phyloP scores from a whole-genome alignment of 2,797 vertebrate species.

The Helicolenus hilgendorfi region DNA sequence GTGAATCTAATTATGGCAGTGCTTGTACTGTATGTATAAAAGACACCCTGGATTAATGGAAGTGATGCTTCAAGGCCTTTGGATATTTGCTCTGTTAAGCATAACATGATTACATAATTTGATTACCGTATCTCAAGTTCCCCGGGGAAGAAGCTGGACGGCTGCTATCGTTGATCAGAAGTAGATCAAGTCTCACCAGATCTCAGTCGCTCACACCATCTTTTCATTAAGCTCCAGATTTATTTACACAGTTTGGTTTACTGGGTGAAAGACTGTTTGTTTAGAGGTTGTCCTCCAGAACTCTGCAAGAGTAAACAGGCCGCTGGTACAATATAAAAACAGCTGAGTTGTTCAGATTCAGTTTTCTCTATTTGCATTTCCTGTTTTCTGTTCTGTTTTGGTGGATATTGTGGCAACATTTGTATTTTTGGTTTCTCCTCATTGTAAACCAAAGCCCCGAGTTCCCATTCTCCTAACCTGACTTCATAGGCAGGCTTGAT shows the following conservation, averaged over 20 bases:
- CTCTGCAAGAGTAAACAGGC: not conserved
- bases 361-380: constrained; percentile 14
- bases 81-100: constrained; percentile 83
- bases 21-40: constrained; percentile 47
- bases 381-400: not conserved
- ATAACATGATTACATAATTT: constrained; percentile 80
- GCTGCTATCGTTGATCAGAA: constrained; percentile 67
- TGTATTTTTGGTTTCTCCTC: not conserved
- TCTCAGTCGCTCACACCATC: constrained; percentile 20
- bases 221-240: constrained; percentile 46
- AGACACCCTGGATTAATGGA: constrained; percentile 61
- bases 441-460: not conserved
- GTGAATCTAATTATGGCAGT: constrained; percentile 53
- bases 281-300: not conserved
- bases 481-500: not conserved
- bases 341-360: constrained; percentile 6
- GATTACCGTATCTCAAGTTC: constrained; percentile 76
- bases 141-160: constrained; percentile 43
- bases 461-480: not conserved
- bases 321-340: not conserved
- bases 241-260: constrained; percentile 1
- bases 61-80: constrained; percentile 65
- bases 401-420: constrained; percentile 22
- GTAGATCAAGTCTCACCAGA: constrained; percentile 67
- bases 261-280: constrained; percentile 23